These are phyloP conservation scores for Sphenodon punctatus DNA, from an alignment of 2,797 vertebrate species.

Conservation along the genomic window DNA sequence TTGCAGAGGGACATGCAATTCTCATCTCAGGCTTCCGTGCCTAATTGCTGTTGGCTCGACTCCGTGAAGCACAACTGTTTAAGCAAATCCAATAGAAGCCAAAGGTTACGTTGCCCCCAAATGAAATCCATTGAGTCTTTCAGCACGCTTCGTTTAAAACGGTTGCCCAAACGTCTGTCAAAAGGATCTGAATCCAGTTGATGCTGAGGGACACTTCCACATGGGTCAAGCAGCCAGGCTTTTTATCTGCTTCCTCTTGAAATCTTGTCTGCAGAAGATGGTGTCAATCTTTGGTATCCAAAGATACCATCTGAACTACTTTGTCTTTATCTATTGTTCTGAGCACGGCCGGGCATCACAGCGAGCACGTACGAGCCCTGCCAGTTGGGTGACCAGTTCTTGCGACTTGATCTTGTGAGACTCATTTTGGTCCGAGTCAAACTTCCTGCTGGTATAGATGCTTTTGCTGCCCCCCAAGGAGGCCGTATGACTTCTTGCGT, in stretches of 20 bases:
- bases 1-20: rapidly evolving
- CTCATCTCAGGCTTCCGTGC: not conserved
- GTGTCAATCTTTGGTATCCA: too few species aligned
- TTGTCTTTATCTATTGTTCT: too few species aligned
- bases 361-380: not conserved
- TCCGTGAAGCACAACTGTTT: constrained; percentile 49
- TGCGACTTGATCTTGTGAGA: not conserved
- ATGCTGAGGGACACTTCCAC: rapidly evolving
- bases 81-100: constrained; percentile 26
- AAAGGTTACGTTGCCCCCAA: constrained; percentile 47
- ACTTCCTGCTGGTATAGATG: too few species aligned
- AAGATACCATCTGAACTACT: too few species aligned
- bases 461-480: too few species aligned
- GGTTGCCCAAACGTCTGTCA: not conserved
- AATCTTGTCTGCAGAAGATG: constrained; percentile 40
- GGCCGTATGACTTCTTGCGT: too few species aligned
- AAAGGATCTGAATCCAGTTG: constrained; percentile 31
- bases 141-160: constrained; percentile 18
- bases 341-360: too few species aligned
- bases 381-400: not conserved
- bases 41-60: not conserved
- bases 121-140: constrained; percentile 34
- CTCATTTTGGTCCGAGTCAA: too few species aligned
- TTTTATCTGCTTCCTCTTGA: not conserved
- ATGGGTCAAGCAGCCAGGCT: not conserved